Percentiles rank a stretch among this genome's conserved stretches.
Evolutionary conservation across 1,140 invertebrate species (phyloP).

Genomic region (Nomia melanderi): DNA sequence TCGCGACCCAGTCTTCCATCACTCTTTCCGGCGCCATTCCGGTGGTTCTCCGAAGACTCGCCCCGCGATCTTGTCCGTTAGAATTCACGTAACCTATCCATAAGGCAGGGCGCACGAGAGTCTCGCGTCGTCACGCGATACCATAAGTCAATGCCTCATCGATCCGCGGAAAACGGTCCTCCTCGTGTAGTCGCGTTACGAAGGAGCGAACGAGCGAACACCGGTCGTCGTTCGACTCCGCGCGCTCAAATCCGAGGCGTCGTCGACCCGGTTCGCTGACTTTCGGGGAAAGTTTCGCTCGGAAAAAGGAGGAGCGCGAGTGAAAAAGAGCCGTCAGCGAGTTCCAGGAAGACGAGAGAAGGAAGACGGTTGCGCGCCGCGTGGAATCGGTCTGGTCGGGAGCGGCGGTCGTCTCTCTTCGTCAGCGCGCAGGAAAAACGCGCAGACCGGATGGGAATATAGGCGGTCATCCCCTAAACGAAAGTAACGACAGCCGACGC

Average conservation of each 20-base stretch:
- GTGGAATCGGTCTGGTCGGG: slow-evolving; percentile 53
- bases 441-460: slow-evolving; percentile 59
- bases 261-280: slow-evolving; percentile 26
- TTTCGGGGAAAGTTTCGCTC: slow-evolving; percentile 46
- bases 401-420: slow-evolving; percentile 38
- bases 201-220: neutral
- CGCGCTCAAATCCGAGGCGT: slow-evolving; percentile 32
- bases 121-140: slow-evolving; percentile 45
- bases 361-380: slow-evolving; percentile 56
- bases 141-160: slow-evolving; percentile 50
- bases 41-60: neutral
- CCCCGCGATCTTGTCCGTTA: neutral
- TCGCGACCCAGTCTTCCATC: too few species aligned
- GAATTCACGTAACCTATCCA: slow-evolving; percentile 44
- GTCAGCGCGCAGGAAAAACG: neutral
- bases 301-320: slow-evolving; percentile 17
- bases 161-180: slow-evolving; percentile 39
- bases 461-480: slow-evolving; percentile 69
- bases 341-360: slow-evolving; percentile 59
- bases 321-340: slow-evolving; percentile 59
- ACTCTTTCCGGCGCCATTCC: neutral
- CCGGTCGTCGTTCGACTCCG: slow-evolving; percentile 14
- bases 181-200: slow-evolving; percentile 14
- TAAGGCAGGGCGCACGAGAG: slow-evolving; percentile 44
- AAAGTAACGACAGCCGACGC: slow-evolving; percentile 68